phyloP scores from a whole-genome alignment of 1,140 invertebrate genomes.

The Trichomalopsis sarcophagae region DNA sequence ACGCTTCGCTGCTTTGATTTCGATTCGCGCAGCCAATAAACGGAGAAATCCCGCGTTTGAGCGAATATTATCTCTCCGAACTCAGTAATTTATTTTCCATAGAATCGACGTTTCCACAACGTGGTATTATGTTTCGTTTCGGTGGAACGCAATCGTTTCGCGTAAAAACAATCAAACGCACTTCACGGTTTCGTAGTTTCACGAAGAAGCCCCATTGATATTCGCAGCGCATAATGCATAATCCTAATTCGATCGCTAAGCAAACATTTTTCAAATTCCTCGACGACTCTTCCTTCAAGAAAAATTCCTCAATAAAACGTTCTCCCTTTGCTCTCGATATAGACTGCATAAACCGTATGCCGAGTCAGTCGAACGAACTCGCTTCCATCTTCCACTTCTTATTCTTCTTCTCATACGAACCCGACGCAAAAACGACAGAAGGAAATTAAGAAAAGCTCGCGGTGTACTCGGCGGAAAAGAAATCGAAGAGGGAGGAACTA shows the following conservation, averaged over 20 bases:
- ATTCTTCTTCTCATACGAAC: background rate
- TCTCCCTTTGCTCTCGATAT: background rate
- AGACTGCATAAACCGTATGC: background rate
- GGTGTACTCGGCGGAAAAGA: constrained; percentile 26
- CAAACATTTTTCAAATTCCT: background rate
- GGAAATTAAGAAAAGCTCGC: constrained; percentile 36
- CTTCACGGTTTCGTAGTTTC: too few species aligned
- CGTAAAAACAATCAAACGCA: too few species aligned
- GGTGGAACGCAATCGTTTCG: background rate
- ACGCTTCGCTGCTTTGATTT: too few species aligned
- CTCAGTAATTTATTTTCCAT: background rate
- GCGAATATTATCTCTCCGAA: background rate
- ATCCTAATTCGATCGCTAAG: too few species aligned
- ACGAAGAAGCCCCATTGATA: too few species aligned
- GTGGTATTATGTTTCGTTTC: background rate
- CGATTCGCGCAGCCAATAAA: background rate
- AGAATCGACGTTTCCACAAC: background rate
- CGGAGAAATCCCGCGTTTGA: too few species aligned
- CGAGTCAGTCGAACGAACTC: background rate
- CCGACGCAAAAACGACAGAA: constrained; percentile 17
- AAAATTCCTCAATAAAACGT: background rate
- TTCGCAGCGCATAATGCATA: too few species aligned
- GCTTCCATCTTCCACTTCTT: background rate
- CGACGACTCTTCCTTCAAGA: background rate
- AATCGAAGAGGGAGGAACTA: constrained; percentile 14